Conservation (phyloP, 2,797 vertebrate genomes). For the Hippoglossus hippoglossus region DNA sequence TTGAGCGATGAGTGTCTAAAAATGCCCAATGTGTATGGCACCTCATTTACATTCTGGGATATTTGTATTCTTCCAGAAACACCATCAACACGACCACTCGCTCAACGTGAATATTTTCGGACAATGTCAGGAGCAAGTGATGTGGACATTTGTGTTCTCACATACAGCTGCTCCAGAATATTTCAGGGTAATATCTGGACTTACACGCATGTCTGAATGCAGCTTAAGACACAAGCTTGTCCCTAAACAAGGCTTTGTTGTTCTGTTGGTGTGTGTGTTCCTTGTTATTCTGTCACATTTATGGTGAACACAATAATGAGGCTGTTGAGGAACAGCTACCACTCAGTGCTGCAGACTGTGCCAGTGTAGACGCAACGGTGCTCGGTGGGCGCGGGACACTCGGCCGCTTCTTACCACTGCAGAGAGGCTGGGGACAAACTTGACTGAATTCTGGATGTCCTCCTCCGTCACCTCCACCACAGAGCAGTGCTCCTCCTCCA, state of each 20-base stretch:
- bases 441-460: conserved; percentile 97
- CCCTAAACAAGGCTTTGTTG: too few relatives aligned
- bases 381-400: background rate
- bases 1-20: too few relatives aligned
- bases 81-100: too few relatives aligned
- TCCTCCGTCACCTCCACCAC: conserved; percentile 97
- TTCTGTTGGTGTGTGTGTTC: background rate
- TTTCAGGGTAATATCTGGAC: too few relatives aligned
- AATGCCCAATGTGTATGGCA: too few relatives aligned
- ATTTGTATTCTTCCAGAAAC: too few relatives aligned
- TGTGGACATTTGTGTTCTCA: too few relatives aligned
- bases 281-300: conserved; percentile 7
- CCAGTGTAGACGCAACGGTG: background rate
- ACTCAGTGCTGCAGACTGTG: background rate
- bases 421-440: conserved; percentile 94
- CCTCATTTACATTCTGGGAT: too few relatives aligned
- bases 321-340: background rate
- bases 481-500: conserved; percentile 95
- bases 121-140: too few relatives aligned
- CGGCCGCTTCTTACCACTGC: conserved; percentile 88
- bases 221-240: background rate
- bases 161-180: too few relatives aligned
- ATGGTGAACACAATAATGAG: background rate
- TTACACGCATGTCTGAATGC: too few relatives aligned
- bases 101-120: too few relatives aligned